phyloP scores from a whole-genome alignment of 2,113 vertebrate species.

The Collichthys lucidus region DNA sequence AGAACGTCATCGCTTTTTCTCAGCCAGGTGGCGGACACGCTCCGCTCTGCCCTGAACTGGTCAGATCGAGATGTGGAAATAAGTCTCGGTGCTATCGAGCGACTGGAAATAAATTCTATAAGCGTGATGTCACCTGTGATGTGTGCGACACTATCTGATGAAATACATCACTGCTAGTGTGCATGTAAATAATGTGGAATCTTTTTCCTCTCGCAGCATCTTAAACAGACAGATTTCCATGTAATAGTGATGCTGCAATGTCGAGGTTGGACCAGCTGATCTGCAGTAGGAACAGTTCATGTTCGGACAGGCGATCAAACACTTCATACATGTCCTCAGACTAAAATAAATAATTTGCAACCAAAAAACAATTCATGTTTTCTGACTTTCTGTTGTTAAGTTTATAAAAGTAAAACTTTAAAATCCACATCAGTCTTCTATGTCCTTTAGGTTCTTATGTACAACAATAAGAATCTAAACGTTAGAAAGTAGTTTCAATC shows the following conservation, averaged over 20 bases:
- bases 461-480: no score
- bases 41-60: constrained; percentile 16
- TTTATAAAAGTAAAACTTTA: not conserved
- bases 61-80: constrained; percentile 31
- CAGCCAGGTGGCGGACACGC: constrained; percentile 36
- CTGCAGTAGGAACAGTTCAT: not conserved
- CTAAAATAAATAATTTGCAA: not conserved
- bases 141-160: not conserved
- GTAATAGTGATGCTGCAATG: not conserved
- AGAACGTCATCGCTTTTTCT: constrained; percentile 43
- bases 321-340: not conserved
- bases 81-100: constrained; percentile 1
- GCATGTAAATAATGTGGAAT: not conserved
- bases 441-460: no score
- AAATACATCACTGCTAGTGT: not conserved
- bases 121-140: constrained; percentile 1
- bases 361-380: not conserved
- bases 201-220: not conserved
- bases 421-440: no score
- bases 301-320: not conserved
- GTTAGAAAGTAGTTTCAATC: no score
- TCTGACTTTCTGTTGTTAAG: not conserved
- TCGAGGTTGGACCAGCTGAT: not conserved
- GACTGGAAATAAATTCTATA: constrained; percentile 8
- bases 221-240: not conserved